phyloP scores from a whole-genome alignment of 2,888 invertebrate species.

The Taphrorychus bicolor region DNA sequence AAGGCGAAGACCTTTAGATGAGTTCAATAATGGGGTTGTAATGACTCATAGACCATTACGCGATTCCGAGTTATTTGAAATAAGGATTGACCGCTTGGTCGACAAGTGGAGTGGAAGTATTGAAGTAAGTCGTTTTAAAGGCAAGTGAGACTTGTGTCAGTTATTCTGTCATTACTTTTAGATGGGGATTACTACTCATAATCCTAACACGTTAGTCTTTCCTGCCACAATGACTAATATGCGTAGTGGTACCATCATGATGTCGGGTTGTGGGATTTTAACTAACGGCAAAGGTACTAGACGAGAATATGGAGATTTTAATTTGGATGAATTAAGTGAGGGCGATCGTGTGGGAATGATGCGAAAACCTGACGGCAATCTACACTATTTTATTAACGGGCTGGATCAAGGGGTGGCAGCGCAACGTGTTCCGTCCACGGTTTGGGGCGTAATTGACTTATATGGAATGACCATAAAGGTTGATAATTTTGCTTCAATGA shows the following conservation, averaged over 20 bases:
- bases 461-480: constrained; percentile 94
- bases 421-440: constrained; percentile 76
- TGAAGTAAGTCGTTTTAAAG: constrained; percentile 73
- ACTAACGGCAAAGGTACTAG: constrained; percentile 94
- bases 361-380: constrained; percentile 80
- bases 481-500: constrained; percentile 16
- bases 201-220: constrained; percentile 87
- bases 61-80: constrained; percentile 93
- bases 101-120: constrained; percentile 96
- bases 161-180: too few relatives aligned
- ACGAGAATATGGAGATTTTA: constrained; percentile 91
- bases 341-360: constrained; percentile 94
- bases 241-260: constrained; percentile 91
- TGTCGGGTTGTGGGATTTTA: constrained; percentile 97
- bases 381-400: constrained; percentile 94
- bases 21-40: constrained; percentile 95
- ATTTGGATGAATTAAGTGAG: constrained; percentile 91
- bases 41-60: constrained; percentile 90
- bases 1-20: constrained; percentile 85
- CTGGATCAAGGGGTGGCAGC: constrained; percentile 92
- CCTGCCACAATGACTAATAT: constrained; percentile 98
- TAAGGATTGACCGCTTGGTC: constrained; percentile 89
- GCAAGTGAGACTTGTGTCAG: too few relatives aligned
- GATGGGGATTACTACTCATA: constrained; percentile 93
- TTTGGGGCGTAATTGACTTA: constrained; percentile 95